Base-by-base conservation (phyloP, 2,113 vertebrate species). In the Lycocorax pyrrhopterus region DNA sequence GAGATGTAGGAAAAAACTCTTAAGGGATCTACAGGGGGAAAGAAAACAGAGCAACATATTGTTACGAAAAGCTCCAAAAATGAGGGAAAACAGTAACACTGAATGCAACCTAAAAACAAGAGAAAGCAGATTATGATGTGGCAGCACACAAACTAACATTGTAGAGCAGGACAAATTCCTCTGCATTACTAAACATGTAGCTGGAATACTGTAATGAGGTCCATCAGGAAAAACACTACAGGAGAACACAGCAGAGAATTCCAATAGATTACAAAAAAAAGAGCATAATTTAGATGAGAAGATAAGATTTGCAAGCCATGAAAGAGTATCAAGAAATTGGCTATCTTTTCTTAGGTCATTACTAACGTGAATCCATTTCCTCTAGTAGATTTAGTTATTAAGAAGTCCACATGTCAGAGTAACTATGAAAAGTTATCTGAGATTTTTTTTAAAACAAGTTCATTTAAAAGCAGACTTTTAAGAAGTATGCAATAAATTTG, bases 391-490 rank as follows among this genome's bases (percentile, higher is more conserved):
- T 87, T 56, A 81, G 90, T 86, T 53, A 76, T 16, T 80, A 62
- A 63, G 55, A 95, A 95, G 92, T 92, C 94, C 95, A 95, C 89
- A 92, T 73, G 95, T 88, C 92, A 96, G 79, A 58, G 76, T 73
- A 83, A 80, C 32, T 58, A 60, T 16, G 39, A 51, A 67, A 90
- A 89, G 23, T 78, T 63, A 84, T 39, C 35, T 1, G 10, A 37
- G 44, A 7, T 84, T 63, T 75, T 71, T 60, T 81, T 58, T 11
- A 47, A 64, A 83, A 87, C 1, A 15, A 55, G 27, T 47, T 86
- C 5, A 32, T 64, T 90, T 55, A 80, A 77, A 78, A 86, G 90
- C 92, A 90, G 63, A 85, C 78, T 94, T 95, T 91, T 63, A 23
- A 52, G 23, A 86, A 89, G 59, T 67, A 77, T 75, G 80, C 60